Base-by-base conservation (phyloP, 2,888 invertebrate genomes). In the Drosophila testacea region DNA sequence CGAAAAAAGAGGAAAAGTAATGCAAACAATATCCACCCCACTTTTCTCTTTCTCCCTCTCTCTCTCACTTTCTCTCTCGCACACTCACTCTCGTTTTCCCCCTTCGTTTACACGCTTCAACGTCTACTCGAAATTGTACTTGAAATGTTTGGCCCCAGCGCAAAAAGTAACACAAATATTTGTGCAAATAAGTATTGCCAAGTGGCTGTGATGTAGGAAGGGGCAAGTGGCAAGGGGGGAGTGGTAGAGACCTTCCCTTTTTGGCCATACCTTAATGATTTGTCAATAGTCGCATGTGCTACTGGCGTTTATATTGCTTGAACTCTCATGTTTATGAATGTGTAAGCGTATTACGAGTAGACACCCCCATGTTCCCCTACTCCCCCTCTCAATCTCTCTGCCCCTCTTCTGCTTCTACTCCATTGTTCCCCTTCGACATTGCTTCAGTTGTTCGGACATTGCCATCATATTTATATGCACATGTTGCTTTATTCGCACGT, bases 231-330 rank as follows among this genome's bases (percentile, higher is more conserved):
- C 9, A 9, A 16, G 4, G n/a, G 56, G 28, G 27, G 0, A 7
- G 28, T 10, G 44, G 34, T 6, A 28, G 27, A 52, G 39, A 6
- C 38, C 36, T 9, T 32, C 63, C 47, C 13, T 9, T 30, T 46
- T 39, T 41, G 27, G 65, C 9, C 46, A 57, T 75, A 64, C 75
- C 79, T 72, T 80, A 80, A 80, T 80, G 79, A 80, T 80, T 80
- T 80, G 79, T 80, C 79, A 80, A 80, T 78, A 80, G 77, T 52
- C 64, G 73, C 77, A 69, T 73, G 69, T 77, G 79, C 56, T 67
- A 51, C 39, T 77, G 69, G 61, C 68, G 41, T 78, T 75, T 79
- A 70, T 39, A 73, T 76, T 69, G 75, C 65, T 55, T 62, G 46
- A 75, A 51, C 48, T 79, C 60, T 34, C 55, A 64, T 79, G 76